Percentiles rank a stretch among this genome's conserved stretches.
phyloP scores from a whole-genome alignment of 2,113 vertebrate genomes.

The Charina bottae region DNA sequence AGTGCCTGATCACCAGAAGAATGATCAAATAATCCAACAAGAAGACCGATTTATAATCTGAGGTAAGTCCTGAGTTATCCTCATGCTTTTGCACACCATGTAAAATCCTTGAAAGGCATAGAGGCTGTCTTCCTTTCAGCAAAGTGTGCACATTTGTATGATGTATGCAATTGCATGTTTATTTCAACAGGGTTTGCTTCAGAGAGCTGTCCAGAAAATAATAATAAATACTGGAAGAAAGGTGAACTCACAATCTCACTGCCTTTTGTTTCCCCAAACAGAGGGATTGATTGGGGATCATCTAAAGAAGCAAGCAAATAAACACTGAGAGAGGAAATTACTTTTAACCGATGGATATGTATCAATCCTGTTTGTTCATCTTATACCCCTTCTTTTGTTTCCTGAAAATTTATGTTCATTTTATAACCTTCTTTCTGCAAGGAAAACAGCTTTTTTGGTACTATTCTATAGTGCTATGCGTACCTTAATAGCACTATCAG shows the following conservation, averaged over 20 bases:
- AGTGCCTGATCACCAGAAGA: conserved; percentile 43
- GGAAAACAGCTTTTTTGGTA: neutral
- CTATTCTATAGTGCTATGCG: neutral
- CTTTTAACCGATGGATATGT: neutral
- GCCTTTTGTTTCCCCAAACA: conserved; percentile 49
- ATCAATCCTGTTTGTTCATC: no score
- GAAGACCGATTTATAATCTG: conserved; percentile 59
- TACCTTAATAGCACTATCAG: neutral
- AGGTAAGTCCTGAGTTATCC: conserved; percentile 55
- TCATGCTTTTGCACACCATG: conserved; percentile 64
- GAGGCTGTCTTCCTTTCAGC: no score
- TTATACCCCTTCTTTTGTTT: neutral
- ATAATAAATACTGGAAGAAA: no score
- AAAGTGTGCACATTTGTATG: no score
- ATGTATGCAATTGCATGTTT: conserved; percentile 64
- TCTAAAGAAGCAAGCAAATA: conserved; percentile 40
- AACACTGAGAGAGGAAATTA: neutral
- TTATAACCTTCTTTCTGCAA: neutral
- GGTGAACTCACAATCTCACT: no score
- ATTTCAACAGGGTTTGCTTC: conserved; percentile 32
- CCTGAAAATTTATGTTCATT: neutral
- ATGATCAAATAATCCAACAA: conserved; percentile 52
- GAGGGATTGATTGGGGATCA: conserved; percentile 59
- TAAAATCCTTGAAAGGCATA: conserved; percentile 41
- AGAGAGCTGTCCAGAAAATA: no score